Percentiles rank a stretch among this genome's conserved stretches.
These are phyloP conservation scores for Acrobasis repandana DNA, from an alignment of 2,888 invertebrate species.

Conservation along the genomic window DNA sequence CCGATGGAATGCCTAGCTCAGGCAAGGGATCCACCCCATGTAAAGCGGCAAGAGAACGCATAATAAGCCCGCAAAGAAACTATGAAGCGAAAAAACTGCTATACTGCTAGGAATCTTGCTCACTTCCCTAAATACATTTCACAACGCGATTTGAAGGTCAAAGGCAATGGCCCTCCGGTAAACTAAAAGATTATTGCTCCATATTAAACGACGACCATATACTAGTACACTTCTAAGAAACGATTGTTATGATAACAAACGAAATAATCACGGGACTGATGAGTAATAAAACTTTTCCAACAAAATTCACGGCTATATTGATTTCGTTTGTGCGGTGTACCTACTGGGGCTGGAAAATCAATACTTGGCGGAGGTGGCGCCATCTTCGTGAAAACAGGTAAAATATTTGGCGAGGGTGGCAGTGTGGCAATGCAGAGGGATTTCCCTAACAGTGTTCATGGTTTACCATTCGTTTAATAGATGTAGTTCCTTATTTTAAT, in stretches of 20 bases:
- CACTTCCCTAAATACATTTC: conserved; percentile 62
- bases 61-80: conserved; percentile 78
- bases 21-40: conserved; percentile 77
- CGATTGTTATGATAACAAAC: conserved; percentile 37
- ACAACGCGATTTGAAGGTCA: conserved; percentile 43
- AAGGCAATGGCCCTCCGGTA: conserved; percentile 16
- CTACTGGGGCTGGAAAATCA: conserved; percentile 60
- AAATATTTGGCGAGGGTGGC: conserved; percentile 21
- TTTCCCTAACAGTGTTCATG: conserved; percentile 3
- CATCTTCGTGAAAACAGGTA: conserved; percentile 49
- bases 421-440: background rate
- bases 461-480: conserved; percentile 1
- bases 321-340: conserved; percentile 53
- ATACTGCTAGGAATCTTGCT: conserved; percentile 63
- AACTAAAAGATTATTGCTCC: conserved; percentile 10
- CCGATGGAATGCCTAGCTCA: conserved; percentile 64
- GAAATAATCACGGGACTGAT: conserved; percentile 39
- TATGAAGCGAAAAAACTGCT: conserved; percentile 69
- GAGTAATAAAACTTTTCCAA: conserved; percentile 59
- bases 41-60: conserved; percentile 74
- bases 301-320: conserved; percentile 63
- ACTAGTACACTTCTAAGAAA: conserved; percentile 3
- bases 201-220: conserved; percentile 5
- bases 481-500: background rate
- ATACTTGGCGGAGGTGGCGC: conserved; percentile 60